Evolutionary conservation across 2,888 invertebrate genomes (phyloP).

Genomic region (Ectropis crepuscularia): DNA sequence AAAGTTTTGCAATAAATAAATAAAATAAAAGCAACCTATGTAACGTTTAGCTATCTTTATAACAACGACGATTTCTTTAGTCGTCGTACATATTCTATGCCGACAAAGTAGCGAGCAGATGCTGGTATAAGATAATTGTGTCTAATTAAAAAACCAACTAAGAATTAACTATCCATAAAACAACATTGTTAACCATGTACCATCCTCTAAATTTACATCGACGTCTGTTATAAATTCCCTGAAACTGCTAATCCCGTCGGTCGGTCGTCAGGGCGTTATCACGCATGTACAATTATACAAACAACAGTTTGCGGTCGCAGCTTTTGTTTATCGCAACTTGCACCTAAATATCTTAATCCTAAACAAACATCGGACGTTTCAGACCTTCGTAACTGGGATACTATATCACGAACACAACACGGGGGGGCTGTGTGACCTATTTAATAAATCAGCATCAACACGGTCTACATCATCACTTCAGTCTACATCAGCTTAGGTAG

Average conservation of each 20-base stretch:
- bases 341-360: conserved; percentile 79
- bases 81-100: too few relatives aligned
- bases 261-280: conserved; percentile 72
- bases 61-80: too few relatives aligned
- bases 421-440: conserved; percentile 1
- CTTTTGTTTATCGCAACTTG: conserved; percentile 78
- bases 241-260: conserved; percentile 57
- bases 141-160: too few relatives aligned
- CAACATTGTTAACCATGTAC: background rate
- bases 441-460: background rate
- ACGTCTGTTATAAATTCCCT: conserved; percentile 56
- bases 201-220: conserved; percentile 41
- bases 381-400: conserved; percentile 26
- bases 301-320: conserved; percentile 74
- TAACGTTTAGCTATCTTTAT: too few relatives aligned
- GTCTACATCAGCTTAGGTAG: too few relatives aligned
- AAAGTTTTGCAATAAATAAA: too few relatives aligned
- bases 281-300: conserved; percentile 78
- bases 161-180: too few relatives aligned
- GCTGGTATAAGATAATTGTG: too few relatives aligned
- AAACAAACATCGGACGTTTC: conserved; percentile 73
- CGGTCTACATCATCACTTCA: too few relatives aligned
- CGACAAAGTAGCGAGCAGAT: too few relatives aligned
- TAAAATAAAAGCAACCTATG: too few relatives aligned
- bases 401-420: conserved; percentile 10